Evolutionary conservation across 2,888 invertebrate genomes (phyloP).

Genomic region (Cephus runcator): DNA sequence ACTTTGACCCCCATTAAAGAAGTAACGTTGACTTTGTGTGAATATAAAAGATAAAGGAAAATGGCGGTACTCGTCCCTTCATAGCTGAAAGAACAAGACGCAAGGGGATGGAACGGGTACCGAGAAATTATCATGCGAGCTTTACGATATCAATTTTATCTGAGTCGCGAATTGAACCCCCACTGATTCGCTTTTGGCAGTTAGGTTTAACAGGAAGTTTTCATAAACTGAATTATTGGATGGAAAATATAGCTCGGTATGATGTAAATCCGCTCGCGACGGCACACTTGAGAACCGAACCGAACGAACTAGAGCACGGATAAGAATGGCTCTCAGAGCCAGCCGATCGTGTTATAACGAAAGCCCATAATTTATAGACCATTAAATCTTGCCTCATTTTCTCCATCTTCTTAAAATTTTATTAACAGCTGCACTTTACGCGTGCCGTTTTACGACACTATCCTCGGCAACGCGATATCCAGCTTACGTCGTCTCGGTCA

Average conservation of each 20-base stretch:
- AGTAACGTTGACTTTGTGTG: not conserved
- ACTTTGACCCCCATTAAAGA: not conserved
- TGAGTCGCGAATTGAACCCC: not conserved
- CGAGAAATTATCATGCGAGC: not conserved
- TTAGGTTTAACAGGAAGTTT: not conserved
- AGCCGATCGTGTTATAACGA: slow-evolving; percentile 6
- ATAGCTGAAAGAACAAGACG: not conserved
- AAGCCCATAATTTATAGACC: slow-evolving; percentile 32
- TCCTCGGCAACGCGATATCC: slow-evolving; percentile 6
- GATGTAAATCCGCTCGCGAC: not conserved
- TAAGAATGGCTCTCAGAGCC: not conserved
- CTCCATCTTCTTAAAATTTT: slow-evolving; percentile 34
- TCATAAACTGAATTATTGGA: not conserved
- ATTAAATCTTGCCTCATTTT: slow-evolving; percentile 33
- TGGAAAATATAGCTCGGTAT: not conserved
- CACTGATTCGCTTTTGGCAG: not conserved
- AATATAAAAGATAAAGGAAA: not conserved
- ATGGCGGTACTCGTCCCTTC: not conserved
- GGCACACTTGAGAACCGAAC: not conserved
- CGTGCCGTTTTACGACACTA: slow-evolving; percentile 17
- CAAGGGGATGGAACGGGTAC: not conserved
- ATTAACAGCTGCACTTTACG: slow-evolving; percentile 35
- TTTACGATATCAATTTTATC: not conserved
- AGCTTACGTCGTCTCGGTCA: not conserved
- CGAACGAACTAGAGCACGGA: not conserved